Evolutionary conservation across 2,888 invertebrate genomes (phyloP), one percentile per base, ranked within the genome.

Genomic region (Orthosia cruda): DNA sequence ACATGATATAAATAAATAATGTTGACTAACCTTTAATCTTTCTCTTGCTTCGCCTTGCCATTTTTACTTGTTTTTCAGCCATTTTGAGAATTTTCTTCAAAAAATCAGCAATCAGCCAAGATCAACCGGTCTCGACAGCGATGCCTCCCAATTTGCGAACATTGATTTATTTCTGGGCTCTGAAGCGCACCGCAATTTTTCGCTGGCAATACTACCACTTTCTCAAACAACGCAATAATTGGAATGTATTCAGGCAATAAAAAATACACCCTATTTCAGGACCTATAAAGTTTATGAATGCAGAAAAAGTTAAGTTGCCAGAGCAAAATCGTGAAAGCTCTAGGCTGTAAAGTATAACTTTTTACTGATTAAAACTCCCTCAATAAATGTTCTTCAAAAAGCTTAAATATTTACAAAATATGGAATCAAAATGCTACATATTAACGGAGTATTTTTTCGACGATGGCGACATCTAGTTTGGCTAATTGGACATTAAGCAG

Each of bases 91-190:
- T 45, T 61, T 32, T 18, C 4, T 23, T 23, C 4, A 11, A 54
- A 77, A 11, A 40, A 1, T 52, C 47, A 23, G 20, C 18, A 65
- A 57, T 58, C 15, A n/a, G 15, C 4, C 9, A 20, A 18, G 1
- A 13, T 16, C 12, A 3, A 45, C 45, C 11, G 3, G 7, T 26
- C 50, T 4, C 13, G 0, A 5, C n/a, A 20, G 16, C 13, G 45
- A 23, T 45, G 26, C 55, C 18, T 18, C 0, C 7, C 0, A n/a
- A 57, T 47, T 49, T 16, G 13, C 15, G n/a, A 49, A 9, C 15
- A 76, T 77, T 61, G 77, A 80, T 77, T 73, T 52, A 77, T 65
- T 45, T 16, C 13, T 20, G 7, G 13, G 12, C n/a, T 47, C 32
- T 16, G n/a, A 50, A 45, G 32, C n/a, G 32, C 45, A 45, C n/a